phyloP scores from a whole-genome alignment of 2,888 invertebrate genomes.

The Rhyacophila evoluta region DNA sequence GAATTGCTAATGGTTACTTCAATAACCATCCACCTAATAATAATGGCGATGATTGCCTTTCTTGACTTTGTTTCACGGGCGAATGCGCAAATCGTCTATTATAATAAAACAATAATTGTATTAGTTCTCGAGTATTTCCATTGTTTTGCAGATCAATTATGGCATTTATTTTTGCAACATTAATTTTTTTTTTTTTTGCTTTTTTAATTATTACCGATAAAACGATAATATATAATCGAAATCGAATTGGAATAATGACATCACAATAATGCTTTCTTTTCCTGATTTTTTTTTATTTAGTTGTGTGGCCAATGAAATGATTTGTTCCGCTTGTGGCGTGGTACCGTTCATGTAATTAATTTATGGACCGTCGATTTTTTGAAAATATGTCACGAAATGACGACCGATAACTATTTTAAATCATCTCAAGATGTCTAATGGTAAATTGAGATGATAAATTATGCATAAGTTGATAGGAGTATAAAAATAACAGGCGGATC shows the following conservation, averaged over 20 bases:
- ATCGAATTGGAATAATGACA: background rate
- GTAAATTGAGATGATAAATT: too few relatives aligned
- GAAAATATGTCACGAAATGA: too few relatives aligned
- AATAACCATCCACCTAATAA: background rate
- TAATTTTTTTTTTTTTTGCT: background rate
- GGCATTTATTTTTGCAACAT: background rate
- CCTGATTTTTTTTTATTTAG: background rate
- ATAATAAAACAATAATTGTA: background rate
- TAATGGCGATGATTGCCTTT: background rate
- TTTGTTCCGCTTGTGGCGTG: too few relatives aligned
- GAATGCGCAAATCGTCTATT: background rate
- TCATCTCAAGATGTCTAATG: too few relatives aligned
- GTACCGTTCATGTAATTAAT: too few relatives aligned
- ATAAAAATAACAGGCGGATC: too few relatives aligned
- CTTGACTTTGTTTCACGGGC: background rate
- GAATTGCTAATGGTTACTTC: background rate
- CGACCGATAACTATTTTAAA: too few relatives aligned
- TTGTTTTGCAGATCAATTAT: background rate
- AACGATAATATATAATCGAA: background rate
- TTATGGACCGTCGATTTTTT: too few relatives aligned
- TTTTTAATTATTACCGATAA: background rate
- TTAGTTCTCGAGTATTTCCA: background rate
- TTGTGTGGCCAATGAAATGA: too few relatives aligned
- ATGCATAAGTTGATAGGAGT: too few relatives aligned
- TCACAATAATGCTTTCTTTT: background rate